A percentile compares a stretch with the other conserved stretches of the same genome.
Conservation (phyloP, 2,113 vertebrate genomes). For the Lonchura striata region DNA sequence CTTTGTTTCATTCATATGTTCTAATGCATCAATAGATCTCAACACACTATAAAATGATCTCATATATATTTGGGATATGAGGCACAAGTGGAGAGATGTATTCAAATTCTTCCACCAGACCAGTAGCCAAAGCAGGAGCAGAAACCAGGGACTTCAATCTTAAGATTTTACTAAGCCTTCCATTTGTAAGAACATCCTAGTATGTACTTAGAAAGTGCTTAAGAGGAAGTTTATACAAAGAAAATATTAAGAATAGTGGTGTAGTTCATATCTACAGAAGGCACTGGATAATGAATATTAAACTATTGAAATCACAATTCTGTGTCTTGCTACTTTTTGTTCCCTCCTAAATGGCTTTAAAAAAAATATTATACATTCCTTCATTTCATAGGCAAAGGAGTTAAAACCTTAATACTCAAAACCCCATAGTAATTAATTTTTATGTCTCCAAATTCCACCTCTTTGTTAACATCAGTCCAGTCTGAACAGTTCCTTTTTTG, state of each 20-base stretch:
- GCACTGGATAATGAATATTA: not conserved
- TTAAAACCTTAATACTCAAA: not conserved
- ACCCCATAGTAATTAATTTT: not conserved
- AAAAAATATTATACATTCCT: not conserved
- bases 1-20: not conserved
- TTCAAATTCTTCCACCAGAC: not conserved
- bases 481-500: not conserved
- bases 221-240: not conserved
- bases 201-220: not conserved
- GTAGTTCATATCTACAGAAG: not conserved
- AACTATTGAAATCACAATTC: not conserved
- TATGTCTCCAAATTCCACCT: not conserved
- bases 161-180: not conserved
- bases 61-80: not conserved
- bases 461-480: not conserved
- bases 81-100: not conserved
- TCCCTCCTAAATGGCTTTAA: not conserved
- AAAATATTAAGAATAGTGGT: not conserved
- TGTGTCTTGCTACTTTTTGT: not conserved
- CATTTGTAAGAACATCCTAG: not conserved
- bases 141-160: not conserved
- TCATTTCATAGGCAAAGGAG: not conserved
- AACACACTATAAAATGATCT: not conserved
- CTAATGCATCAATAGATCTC: not conserved
- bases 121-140: not conserved